These are phyloP conservation scores for Halyomorpha halys DNA, from an alignment of 1,140 invertebrate species.

Conservation along the genomic window DNA sequence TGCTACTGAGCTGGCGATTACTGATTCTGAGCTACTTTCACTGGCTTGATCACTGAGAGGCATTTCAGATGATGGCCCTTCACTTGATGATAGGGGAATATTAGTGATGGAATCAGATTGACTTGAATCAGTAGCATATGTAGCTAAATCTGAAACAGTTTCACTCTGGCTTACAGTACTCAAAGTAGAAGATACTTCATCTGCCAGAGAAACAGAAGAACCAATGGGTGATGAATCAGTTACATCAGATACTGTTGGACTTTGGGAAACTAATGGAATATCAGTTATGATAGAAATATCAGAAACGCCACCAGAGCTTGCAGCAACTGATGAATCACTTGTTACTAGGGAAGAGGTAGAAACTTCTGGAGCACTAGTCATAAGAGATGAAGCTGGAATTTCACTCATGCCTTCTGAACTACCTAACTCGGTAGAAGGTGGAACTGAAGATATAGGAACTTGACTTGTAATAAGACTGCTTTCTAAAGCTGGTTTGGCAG, in stretches of 20 bases:
- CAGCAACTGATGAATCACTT: background rate
- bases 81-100: background rate
- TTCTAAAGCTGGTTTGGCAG: conserved; percentile 29
- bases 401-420: background rate
- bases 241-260: background rate
- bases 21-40: background rate
- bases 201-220: background rate
- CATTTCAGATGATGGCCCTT: background rate
- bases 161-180: background rate
- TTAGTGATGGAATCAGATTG: background rate
- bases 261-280: background rate
- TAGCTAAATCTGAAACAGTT: background rate
- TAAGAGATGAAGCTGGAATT: background rate
- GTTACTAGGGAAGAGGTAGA: background rate
- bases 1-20: too few relatives aligned
- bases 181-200: background rate
- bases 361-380: background rate
- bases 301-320: conserved; percentile 28
- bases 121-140: background rate
- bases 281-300: conserved; percentile 16
- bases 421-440: background rate
- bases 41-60: background rate
- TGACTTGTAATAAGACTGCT: background rate
- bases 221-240: background rate
- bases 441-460: background rate